phyloP scores from a whole-genome alignment of 1,140 invertebrate species.

The Trichoplusia ni region DNA sequence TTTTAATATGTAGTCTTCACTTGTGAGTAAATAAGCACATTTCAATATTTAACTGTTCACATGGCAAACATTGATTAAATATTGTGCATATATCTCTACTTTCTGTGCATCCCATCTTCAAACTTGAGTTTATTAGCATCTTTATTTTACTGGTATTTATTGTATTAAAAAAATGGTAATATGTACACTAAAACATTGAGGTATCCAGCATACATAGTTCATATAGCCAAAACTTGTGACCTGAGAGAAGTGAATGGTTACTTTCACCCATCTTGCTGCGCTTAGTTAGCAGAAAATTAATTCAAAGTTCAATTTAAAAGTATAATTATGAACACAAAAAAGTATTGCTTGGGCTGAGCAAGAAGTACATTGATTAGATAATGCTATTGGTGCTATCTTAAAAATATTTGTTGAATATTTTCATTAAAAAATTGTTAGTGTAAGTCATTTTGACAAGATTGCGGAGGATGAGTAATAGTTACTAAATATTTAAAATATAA shows the following conservation, averaged over 20 bases:
- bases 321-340: no score
- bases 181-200: background rate
- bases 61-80: no score
- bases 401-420: background rate
- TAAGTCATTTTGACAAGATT: background rate
- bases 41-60: background rate
- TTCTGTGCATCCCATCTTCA: no score
- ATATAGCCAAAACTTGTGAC: background rate
- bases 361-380: constrained; percentile 16
- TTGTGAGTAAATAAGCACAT: constrained; percentile 14
- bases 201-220: background rate
- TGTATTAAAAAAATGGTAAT: constrained; percentile 8
- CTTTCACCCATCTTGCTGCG: constrained; percentile 43
- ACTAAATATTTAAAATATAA: no score
- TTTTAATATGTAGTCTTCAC: background rate
- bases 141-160: no score
- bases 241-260: constrained; percentile 44
- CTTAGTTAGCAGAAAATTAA: constrained; percentile 30
- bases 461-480: no score
- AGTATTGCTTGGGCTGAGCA: no score
- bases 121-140: no score
- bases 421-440: background rate
- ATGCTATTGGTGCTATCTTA: background rate
- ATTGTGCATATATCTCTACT: no score
- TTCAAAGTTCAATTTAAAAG: no score